Evolutionary conservation across 2,888 invertebrate species (phyloP).

Genomic region (Chymomyza caudatula): DNA sequence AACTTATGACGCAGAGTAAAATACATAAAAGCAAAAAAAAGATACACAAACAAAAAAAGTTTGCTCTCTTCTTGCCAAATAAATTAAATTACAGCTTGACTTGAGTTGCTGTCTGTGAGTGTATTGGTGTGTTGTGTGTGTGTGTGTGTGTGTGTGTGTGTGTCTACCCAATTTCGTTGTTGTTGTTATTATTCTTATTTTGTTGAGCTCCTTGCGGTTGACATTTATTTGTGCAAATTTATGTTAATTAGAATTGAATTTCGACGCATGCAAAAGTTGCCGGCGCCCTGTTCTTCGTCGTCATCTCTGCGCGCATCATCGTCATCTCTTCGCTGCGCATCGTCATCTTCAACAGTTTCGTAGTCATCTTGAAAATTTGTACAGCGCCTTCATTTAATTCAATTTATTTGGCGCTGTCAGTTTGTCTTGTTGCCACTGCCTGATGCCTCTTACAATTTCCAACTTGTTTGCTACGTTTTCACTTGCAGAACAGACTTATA

Average conservation of each 20-base stretch:
- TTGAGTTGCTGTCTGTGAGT: slow-evolving; percentile 8
- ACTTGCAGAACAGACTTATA: not conserved
- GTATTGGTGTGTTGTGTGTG: slow-evolving; percentile 1
- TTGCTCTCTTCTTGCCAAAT: slow-evolving; percentile 48
- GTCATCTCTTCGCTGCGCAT: not conserved
- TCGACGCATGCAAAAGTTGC: slow-evolving; percentile 61
- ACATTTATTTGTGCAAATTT: slow-evolving; percentile 72
- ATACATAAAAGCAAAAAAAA: not conserved
- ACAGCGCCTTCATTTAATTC: slow-evolving; percentile 54
- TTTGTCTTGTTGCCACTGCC: not conserved
- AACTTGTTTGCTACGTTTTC: slow-evolving; percentile 29
- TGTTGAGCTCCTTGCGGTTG: slow-evolving; percentile 56
- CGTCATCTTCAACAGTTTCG: not conserved
- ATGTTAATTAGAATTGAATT: slow-evolving; percentile 73
- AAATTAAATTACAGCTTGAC: slow-evolving; percentile 60
- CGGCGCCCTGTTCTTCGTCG: not conserved
- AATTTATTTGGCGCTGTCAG: slow-evolving; percentile 61
- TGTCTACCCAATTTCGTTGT: not conserved
- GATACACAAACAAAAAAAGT: slow-evolving; percentile 36
- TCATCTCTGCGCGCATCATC: slow-evolving; percentile 14
- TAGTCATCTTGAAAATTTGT: not conserved
- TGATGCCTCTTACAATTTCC: not conserved
- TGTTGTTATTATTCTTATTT: slow-evolving; percentile 19
- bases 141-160: not conserved
- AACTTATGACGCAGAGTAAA: slow-evolving; percentile 55